These are phyloP conservation scores for pig (Sus scrofa) DNA, from an alignment of 2,113 vertebrate species.

Conservation along the genomic window T2T-Sscrofa CM000826.6:145686001-145686500, in stretches of 20 bases:
- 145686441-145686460: no score
- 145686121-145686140: not conserved
- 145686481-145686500: no score
- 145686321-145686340: not conserved
- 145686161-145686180: not conserved
- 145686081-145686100: no score
- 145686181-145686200: not conserved
- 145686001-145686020: no score
- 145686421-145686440: no score
- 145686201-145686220: not conserved
- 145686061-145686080: no score
- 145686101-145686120: not conserved
- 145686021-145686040: no score
- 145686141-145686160: not conserved
- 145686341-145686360: not conserved
- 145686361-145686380: not conserved
- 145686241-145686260: not conserved
- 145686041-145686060: no score
- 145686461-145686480: no score
- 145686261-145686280: not conserved
- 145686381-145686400: no score
- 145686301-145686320: not conserved
- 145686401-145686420: no score
- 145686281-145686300: slow-evolving; percentile 1
- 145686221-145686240: no score